phyloP scores from a whole-genome alignment of 2,113 vertebrate genomes.

The Ictalurus furcatus region DNA sequence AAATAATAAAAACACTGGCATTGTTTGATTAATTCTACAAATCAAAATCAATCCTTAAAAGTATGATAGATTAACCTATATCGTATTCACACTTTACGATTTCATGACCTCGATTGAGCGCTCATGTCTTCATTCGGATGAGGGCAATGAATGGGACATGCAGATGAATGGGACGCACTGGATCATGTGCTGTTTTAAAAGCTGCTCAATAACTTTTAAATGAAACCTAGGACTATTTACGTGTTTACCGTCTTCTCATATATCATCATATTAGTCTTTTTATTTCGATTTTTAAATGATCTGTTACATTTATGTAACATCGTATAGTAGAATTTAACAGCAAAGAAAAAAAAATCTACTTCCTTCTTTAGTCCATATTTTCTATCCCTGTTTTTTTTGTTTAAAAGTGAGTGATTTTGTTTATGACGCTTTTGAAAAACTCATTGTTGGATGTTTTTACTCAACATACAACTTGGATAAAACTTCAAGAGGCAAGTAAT shows the following conservation, averaged over 20 bases:
- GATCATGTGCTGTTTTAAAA: neutral
- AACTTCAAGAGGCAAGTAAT: neutral
- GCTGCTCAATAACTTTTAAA: neutral
- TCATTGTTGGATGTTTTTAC: neutral
- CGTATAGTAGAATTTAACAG: neutral
- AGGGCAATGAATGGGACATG: neutral
- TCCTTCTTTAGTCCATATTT: neutral
- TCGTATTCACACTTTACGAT: neutral
- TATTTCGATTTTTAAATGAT: neutral
- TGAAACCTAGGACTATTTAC: neutral
- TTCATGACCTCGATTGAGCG: neutral
- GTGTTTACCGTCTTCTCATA: neutral
- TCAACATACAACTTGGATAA: neutral
- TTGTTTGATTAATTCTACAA: neutral
- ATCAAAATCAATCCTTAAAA: neutral
- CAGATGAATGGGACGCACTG: neutral
- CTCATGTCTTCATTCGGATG: neutral
- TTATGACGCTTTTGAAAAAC: neutral
- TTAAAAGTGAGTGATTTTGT: neutral
- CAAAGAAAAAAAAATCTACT: neutral
- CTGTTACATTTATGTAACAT: neutral
- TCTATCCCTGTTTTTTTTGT: neutral
- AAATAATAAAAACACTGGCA: neutral
- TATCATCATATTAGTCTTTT: neutral
- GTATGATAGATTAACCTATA: neutral